phyloP scores from a whole-genome alignment of 2,113 vertebrate species.

The Oryzias curvinotus region DNA sequence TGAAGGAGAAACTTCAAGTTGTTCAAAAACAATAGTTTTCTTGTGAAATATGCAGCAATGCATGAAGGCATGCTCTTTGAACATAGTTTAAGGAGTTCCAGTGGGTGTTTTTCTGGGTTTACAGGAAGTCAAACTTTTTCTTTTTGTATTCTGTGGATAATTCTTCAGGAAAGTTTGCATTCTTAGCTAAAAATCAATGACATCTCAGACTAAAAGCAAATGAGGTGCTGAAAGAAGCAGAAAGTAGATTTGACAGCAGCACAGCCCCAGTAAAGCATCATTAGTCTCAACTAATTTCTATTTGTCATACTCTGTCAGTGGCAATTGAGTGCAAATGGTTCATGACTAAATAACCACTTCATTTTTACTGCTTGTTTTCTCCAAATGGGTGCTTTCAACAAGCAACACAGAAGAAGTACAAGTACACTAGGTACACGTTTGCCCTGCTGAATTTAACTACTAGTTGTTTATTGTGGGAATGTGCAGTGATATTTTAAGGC shows the following conservation, averaged over 20 bases:
- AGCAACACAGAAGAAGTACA: background rate
- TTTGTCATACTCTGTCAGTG: slow-evolving; percentile 8
- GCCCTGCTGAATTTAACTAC: background rate
- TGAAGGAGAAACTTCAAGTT: background rate
- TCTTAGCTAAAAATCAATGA: background rate
- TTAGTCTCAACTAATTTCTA: background rate
- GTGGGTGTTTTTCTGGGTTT: no score
- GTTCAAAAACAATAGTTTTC: no score
- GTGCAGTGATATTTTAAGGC: background rate
- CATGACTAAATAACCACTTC: background rate
- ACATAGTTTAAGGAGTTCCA: no score
- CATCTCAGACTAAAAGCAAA: slow-evolving; percentile 4
- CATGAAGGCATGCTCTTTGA: no score
- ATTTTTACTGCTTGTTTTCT: background rate
- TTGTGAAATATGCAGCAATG: no score
- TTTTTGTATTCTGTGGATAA: background rate
- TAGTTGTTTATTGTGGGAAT: background rate
- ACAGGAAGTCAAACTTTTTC: no score
- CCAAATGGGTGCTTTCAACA: background rate
- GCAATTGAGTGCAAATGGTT: slow-evolving; percentile 1
- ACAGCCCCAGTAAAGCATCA: background rate
- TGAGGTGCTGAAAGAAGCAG: background rate
- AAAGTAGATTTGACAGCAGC: background rate
- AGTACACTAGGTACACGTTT: background rate
- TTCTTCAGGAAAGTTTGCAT: background rate